Base-by-base conservation (phyloP, 2,888 invertebrate species). In the Chelonus formosanus region DNA sequence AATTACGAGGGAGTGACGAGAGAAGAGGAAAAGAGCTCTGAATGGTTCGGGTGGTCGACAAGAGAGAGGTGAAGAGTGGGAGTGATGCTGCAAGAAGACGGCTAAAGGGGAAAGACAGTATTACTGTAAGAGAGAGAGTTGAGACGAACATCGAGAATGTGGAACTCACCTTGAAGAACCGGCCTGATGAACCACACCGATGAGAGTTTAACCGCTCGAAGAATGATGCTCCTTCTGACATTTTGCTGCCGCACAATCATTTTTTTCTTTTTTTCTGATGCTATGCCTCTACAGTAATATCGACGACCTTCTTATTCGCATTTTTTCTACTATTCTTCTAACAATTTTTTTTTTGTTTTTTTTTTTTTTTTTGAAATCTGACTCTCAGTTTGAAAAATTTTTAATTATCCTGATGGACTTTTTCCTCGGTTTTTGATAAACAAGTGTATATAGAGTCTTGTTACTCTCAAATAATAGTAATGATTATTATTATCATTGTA, bases 1-100 rank as follows among this genome's bases (percentile, higher is more conserved):
- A 82, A 82, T 82, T 81, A 81, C 78, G 79, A 79, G 78, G 79
- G 79, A 81, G 81, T 79, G 80, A 79, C 77, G 77, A 74, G 76
- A 74, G 73, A 72, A 75, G 70, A 71, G 73, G 75, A 74, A 70
- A 63, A 65, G 72, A 68, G 58, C 71, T 65, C 72, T 73, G 71
- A 71, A 71, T 71, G 73, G 73, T 71, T 68, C 62, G 59, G 68
- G 70, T 67, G 67, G 65, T 65, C 65, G 58, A 58, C 66, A 47
- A 67, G 67, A 63, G 67, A 63, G 54, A 63, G 45, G 63, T 65
- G 66, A 57, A 50, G 63, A 65, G 57, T 50, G 68, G 54, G 53
- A 65, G 63, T 44, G 44, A 61, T 65, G 57, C 44, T 62, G 68
- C 63, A 62, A 59, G 56, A 40, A 63, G 5, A 64, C 58, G 59